These are phyloP conservation scores for Nyctibius bracteatus DNA, from an alignment of 2,113 vertebrate genomes.

Conservation along the genomic window DNA sequence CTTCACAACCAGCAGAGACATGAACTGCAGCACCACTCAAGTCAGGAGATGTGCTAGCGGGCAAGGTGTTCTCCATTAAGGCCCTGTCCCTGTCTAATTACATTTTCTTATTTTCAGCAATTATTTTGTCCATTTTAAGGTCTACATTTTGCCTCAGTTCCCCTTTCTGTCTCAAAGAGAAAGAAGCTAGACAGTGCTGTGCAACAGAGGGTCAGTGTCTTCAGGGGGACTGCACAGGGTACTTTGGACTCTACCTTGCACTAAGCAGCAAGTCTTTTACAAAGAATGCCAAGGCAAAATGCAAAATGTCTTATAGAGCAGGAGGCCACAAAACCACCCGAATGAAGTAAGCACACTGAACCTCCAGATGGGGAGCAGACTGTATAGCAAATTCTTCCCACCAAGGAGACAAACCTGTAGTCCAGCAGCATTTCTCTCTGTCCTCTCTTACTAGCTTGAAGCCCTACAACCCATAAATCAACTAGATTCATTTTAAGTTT, in stretches of 20 bases:
- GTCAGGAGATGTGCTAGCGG: background rate
- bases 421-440: background rate
- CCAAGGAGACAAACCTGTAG: background rate
- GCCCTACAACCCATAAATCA: background rate
- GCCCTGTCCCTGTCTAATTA: background rate
- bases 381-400: background rate
- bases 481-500: background rate
- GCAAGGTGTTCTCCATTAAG: background rate
- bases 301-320: background rate
- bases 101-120: background rate
- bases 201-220: background rate
- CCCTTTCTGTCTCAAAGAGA: background rate
- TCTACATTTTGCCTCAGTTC: background rate
- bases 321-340: background rate
- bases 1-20: fast-evolving
- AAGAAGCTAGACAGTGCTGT: background rate
- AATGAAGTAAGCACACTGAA: background rate
- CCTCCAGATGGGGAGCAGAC: background rate
- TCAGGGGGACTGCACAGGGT: fast-evolving
- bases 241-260: background rate
- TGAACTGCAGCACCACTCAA: background rate
- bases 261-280: background rate
- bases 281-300: background rate
- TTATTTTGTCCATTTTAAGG: background rate
- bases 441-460: background rate